A percentile compares a stretch with the other conserved stretches of the same genome.
phyloP scores from a whole-genome alignment of 2,888 invertebrate genomes.

The Sthenelais limicola region DNA sequence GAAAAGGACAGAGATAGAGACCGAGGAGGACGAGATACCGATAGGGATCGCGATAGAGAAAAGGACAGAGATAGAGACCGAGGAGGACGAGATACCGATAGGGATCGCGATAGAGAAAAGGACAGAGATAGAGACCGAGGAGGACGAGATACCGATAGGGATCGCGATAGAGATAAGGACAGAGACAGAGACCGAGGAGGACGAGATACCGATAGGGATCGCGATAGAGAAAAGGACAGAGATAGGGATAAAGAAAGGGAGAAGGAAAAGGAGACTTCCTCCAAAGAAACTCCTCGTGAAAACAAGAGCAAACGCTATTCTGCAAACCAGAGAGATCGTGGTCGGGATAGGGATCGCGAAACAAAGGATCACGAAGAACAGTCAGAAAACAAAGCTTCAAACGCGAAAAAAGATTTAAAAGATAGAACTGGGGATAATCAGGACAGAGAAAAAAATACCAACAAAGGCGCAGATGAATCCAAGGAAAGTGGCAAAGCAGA shows the following conservation, averaged over 20 bases:
- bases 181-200: background rate
- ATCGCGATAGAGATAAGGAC: slow-evolving; percentile 18
- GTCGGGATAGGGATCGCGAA: background rate
- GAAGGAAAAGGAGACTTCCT: background rate
- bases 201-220: background rate
- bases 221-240: slow-evolving; percentile 27
- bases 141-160: background rate
- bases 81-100: slow-evolving; percentile 31
- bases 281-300: slow-evolving; percentile 22
- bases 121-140: slow-evolving; percentile 32
- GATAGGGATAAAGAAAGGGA: slow-evolving; percentile 27
- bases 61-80: slow-evolving; percentile 19
- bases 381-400: slow-evolving; percentile 1
- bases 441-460: background rate
- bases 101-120: slow-evolving; percentile 1
- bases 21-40: too few relatives aligned
- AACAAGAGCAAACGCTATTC: slow-evolving; percentile 14
- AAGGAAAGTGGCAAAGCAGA: background rate
- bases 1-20: slow-evolving; percentile 16
- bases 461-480: background rate
- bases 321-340: slow-evolving; percentile 14
- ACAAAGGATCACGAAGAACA: slow-evolving; percentile 9
- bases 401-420: background rate
- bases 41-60: slow-evolving; percentile 1
- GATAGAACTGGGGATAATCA: background rate